Percentiles rank a stretch among this genome's conserved stretches.
phyloP scores from a whole-genome alignment of 2,113 vertebrate genomes.

The Fregetta grallaria region DNA sequence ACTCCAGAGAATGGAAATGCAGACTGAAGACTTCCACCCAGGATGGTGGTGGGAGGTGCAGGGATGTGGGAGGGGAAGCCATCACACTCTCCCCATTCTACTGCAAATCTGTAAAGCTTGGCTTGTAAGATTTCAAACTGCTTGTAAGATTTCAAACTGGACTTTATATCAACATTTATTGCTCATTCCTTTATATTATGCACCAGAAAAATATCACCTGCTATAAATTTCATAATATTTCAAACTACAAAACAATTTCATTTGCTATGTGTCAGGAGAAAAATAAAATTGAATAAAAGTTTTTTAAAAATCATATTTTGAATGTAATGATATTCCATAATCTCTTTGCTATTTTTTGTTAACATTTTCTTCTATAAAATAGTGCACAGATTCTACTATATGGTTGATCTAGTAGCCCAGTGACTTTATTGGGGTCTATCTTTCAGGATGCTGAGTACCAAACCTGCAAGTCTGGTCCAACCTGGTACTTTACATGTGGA shows the following conservation, averaged over 20 bases:
- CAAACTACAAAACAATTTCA: slow-evolving; percentile 35
- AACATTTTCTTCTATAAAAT: neutral
- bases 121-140: neutral
- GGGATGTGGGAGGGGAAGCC: neutral
- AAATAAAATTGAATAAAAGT: neutral
- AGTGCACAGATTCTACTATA: neutral
- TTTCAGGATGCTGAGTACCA: neutral
- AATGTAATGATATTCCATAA: neutral
- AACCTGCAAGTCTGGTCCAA: neutral
- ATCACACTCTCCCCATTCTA: neutral
- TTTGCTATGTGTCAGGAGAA: neutral
- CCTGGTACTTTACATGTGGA: neutral
- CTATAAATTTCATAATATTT: slow-evolving; percentile 25
- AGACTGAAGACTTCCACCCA: neutral
- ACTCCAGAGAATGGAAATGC: neutral
- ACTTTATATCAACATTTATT: slow-evolving; percentile 21
- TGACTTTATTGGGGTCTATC: neutral
- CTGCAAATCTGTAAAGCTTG: neutral
- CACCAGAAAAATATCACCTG: neutral
- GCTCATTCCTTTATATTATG: neutral
- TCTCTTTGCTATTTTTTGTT: neutral
- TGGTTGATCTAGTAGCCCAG: neutral
- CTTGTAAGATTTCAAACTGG: slow-evolving; percentile 2
- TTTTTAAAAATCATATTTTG: neutral
- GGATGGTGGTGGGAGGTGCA: neutral